A percentile compares a stretch with the other conserved stretches of the same genome.
Evolutionary conservation across 2,113 vertebrate genomes (phyloP).

Genomic region (Pelecanus crispus): DNA sequence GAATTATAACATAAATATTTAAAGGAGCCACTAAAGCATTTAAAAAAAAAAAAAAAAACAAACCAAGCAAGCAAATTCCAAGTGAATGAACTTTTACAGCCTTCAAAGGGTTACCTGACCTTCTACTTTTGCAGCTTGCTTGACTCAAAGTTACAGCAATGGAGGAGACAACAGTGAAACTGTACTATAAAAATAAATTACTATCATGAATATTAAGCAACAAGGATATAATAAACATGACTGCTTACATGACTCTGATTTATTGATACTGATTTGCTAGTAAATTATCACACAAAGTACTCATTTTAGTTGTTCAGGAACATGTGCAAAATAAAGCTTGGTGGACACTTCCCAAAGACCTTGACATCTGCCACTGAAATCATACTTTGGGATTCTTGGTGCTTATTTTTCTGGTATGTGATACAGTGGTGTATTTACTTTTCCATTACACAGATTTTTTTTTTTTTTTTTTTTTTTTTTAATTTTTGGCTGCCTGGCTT

Average conservation of each 20-base stretch:
- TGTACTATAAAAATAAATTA: conserved; percentile 87
- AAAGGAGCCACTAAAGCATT: conserved; percentile 1
- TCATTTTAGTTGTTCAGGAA: conserved; percentile 70
- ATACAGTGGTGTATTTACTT: not conserved
- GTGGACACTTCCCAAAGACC: conserved; percentile 73
- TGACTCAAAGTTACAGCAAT: conserved; percentile 67
- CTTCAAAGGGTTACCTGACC: conserved; percentile 78
- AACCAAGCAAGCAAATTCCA: not conserved
- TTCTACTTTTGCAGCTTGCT: conserved; percentile 65
- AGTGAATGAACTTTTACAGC: conserved; percentile 53
- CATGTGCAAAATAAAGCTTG: conserved; percentile 76
- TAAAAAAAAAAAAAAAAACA: not conserved
- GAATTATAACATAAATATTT: conserved; percentile 27
- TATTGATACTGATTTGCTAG: conserved; percentile 83
- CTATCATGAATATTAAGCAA: conserved; percentile 92
- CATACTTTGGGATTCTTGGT: conserved; percentile 25
- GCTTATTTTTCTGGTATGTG: not conserved
- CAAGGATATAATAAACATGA: conserved; percentile 87
- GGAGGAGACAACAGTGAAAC: conserved; percentile 75
- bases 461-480: not conserved
- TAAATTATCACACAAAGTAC: conserved; percentile 79
- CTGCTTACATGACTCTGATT: conserved; percentile 93
- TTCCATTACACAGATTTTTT: not conserved
- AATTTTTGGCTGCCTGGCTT: not conserved
- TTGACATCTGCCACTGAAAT: conserved; percentile 74